Base-by-base conservation (phyloP, 2,888 invertebrate genomes). In the Orchesellides sinensis region DNA sequence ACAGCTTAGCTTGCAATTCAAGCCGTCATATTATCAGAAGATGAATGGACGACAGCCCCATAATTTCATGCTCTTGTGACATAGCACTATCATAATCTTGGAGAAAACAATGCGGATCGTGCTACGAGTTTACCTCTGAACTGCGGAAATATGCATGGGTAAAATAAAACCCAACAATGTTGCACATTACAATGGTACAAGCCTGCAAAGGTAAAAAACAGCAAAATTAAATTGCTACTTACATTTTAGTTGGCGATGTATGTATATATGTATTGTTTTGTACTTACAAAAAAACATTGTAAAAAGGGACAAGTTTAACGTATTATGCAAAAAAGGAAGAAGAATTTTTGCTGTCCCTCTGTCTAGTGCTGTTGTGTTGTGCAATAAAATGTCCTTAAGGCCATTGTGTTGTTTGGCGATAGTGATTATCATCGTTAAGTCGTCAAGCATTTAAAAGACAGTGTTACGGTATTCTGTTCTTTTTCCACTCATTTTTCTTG, bases 1-100 rank as follows among this genome's bases (percentile, higher is more conserved):
- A n/a, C n/a, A n/a, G n/a, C n/a, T n/a, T n/a, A n/a, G n/a, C n/a
- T n/a, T n/a, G n/a, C n/a, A n/a, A n/a, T n/a, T n/a, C 47, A 5
- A 47, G 47, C 6, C 4, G n/a, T 12, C 47, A 52, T 52, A 52
- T 52, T 52, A 21, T 52, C 21, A 52, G 8, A 73, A 73, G 45
- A 68, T 56, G 40, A 27, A 59, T 29, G 27, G 49, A 32, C 54
- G 75, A 65, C 68, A 77, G 23, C 12, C n/a, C 45, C 56, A 68
- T 77, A 77, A 68, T 77, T 66, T 68, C 32, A 40, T 56, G 45
- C 54, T 68, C 66, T n/a, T 68, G 56, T 68, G 56, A 77, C 66
- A 77, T n/a, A 54, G 21, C 21, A 47, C 32, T 70, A 21, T 0
- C n/a, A 19, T 54, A 52, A 17, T 61, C 21, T 52, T 54, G 65